These are phyloP conservation scores for Nomada ruficornis DNA, from an alignment of 2,888 invertebrate genomes.

Conservation along the genomic window DNA sequence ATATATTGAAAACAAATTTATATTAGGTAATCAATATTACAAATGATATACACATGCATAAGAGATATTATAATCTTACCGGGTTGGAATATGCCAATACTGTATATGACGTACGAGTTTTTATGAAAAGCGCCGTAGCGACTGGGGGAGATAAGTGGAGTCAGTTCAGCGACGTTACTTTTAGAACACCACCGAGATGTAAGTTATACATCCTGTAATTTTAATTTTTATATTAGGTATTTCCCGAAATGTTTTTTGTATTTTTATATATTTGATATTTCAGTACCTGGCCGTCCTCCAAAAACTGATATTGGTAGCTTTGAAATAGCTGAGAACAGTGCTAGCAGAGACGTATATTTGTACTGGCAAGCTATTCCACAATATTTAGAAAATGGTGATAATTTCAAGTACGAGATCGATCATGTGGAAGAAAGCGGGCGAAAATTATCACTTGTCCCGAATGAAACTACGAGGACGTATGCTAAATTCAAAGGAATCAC, in stretches of 20 bases:
- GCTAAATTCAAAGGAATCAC: slow-evolving; percentile 86
- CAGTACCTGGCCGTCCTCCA: slow-evolving; percentile 89
- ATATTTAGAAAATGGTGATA: slow-evolving; percentile 89
- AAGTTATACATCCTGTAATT: slow-evolving; percentile 54
- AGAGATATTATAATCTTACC: slow-evolving; percentile 84
- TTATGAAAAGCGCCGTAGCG: slow-evolving; percentile 86
- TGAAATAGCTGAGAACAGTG: slow-evolving; percentile 85
- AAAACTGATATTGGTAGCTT: slow-evolving; percentile 90
- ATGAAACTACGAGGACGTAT: slow-evolving; percentile 87
- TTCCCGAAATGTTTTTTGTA: slow-evolving; percentile 27
- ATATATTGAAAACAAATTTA: not conserved
- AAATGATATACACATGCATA: slow-evolving; percentile 83
- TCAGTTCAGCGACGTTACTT: slow-evolving; percentile 86
- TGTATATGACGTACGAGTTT: slow-evolving; percentile 90
- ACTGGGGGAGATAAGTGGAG: slow-evolving; percentile 89
- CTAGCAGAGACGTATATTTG: slow-evolving; percentile 88
- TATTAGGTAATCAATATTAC: slow-evolving; percentile 79
- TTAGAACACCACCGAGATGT: slow-evolving; percentile 86
- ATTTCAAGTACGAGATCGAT: slow-evolving; percentile 89
- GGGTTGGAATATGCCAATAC: slow-evolving; percentile 88
- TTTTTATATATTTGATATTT: slow-evolving; percentile 38
- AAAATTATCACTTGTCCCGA: slow-evolving; percentile 84
- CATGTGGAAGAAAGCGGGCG: slow-evolving; percentile 83
- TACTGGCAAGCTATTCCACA: slow-evolving; percentile 92
- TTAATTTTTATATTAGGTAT: slow-evolving; percentile 19